Evolutionary conservation across 2,888 invertebrate genomes (phyloP), one percentile per base, ranked within the genome.

Genomic region (Drosophila prostipennis): DNA sequence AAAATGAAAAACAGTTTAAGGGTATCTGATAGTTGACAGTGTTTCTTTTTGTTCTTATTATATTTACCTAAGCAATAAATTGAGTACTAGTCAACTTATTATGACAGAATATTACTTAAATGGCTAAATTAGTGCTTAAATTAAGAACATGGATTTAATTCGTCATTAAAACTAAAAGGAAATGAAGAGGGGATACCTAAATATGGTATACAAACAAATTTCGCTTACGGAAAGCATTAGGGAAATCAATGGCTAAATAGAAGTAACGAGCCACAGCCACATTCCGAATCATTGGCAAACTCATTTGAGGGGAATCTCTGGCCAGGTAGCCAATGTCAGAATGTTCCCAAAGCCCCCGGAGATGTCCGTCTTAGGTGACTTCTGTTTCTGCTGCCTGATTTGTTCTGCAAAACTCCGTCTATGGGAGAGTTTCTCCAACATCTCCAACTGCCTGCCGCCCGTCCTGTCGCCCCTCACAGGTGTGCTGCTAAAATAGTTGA

Each of bases 401-500:
- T 63, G 52, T 64, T 64, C 64, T 64, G 36, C 43, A 65, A 63
- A 34, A 54, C 29, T 39, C 67, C 67, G 37, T 46, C 45, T 45
- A 65, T 54, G 54, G 64, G 14, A 63, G 52, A 36, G 19, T 32
- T 43, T 16, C 32, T 54, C 19, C 14, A 26, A 8, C 14, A 26
- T n/a, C n/a, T 6, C 19, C 26, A 23, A 13, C 32, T 10, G 19
- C 23, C 32, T 10, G 19, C 16, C 32, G 34, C 34, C 48, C 48
- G 19, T 19, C 19, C 19, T 19, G 19, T 19, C 19, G 19, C 19
- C 19, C 3, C 51, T 23, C 55, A 37, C 73, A 73, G 73, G 67
- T 73, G 67, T 72, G 73, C 65, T 57, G 70, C 48, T 53, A 60
- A 52, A 68, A 74, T 74, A 68, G 72, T 72, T 58, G 58, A 64